Evolutionary conservation across 2,888 invertebrate genomes (phyloP), one percentile per base, ranked within the genome.

Genomic region (Pandemis cinnamomeana): DNA sequence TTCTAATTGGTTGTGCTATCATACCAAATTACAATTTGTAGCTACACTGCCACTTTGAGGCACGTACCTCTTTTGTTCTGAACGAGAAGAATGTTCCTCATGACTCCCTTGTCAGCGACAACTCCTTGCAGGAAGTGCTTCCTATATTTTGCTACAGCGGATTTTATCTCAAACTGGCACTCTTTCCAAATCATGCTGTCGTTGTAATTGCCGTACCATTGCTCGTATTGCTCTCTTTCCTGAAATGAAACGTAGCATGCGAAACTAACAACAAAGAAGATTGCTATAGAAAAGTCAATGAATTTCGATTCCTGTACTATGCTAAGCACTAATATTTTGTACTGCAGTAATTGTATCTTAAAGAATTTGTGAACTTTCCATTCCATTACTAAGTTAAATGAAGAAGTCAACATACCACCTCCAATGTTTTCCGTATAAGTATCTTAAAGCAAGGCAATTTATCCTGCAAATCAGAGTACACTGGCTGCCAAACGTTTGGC

Each of bases 401-500:
- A 5, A 46, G 10, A 36, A n/a, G 11, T 3, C 27, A n/a, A 80
- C 78, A 79, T 81, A 88, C 89, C 78, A 78, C 70, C 4, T n/a
- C 20, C 4, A 79, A 73, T 11, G 83, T 67, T 63, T 67, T 77
- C 66, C 78, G 80, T 4, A 89, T 81, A 41, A 80, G 77, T 55
- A 89, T 79, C 75, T 83, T 86, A 71, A 88, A 88, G 77, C 89
- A 89, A 4, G 80, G 76, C 11, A 89, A 71, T 51, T 75, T 79
- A 3, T 81, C 77, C 0, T 77, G 66, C n/a, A 84, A 75, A 20
- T 80, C 78, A 71, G 86, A 87, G 71, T 83, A 87, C 4, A 78
- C 77, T 2, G 85, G 80, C 75, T 86, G 83, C 88, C 87, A 89
- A 0, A 86, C 80, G 44, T 84, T 85, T 0, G 78, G 79, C 81